phyloP scores from a whole-genome alignment of 2,797 vertebrate species.

The Ctenochaetus hawaiiensis region DNA sequence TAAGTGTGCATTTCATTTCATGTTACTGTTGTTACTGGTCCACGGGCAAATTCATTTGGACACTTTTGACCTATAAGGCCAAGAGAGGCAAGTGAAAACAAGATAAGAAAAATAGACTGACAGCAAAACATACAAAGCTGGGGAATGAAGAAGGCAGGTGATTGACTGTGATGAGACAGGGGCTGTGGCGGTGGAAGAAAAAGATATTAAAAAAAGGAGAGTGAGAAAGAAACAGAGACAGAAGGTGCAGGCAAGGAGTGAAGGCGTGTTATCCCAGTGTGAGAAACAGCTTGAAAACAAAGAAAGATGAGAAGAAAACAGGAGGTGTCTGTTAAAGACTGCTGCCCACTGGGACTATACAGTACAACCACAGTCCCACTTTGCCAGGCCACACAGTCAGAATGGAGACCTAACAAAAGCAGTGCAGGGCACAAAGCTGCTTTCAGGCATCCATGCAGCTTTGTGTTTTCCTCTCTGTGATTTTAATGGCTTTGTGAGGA shows the following conservation, averaged over 20 bases:
- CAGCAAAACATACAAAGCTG: slow-evolving; percentile 15
- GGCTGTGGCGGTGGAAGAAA: background rate
- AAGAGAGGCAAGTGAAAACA: background rate
- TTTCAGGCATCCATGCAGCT: slow-evolving; percentile 11
- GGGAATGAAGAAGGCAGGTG: background rate
- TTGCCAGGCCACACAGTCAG: slow-evolving; percentile 13
- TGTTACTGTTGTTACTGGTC: slow-evolving; percentile 18
- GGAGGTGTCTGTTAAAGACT: slow-evolving; percentile 28
- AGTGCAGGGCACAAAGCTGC: background rate
- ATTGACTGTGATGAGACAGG: background rate
- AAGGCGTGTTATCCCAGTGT: slow-evolving; percentile 25
- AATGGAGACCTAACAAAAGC: slow-evolving; percentile 15
- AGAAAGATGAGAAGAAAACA: slow-evolving; percentile 40
- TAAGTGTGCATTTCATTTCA: slow-evolving; percentile 19
- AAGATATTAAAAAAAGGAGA: background rate
- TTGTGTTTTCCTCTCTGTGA: slow-evolving; percentile 28
- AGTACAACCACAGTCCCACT: background rate
- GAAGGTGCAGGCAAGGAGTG: slow-evolving; percentile 10
- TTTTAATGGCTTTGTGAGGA: slow-evolving; percentile 34
- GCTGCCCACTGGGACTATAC: slow-evolving; percentile 17
- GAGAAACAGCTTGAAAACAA: slow-evolving; percentile 53
- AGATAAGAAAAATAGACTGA: slow-evolving; percentile 8
- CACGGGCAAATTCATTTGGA: slow-evolving; percentile 30
- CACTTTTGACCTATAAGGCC: slow-evolving; percentile 22
- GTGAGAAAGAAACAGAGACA: background rate